These are phyloP conservation scores for Anoplius nigerrimus DNA, from an alignment of 2,888 invertebrate genomes.

Conservation along the genomic window DNA sequence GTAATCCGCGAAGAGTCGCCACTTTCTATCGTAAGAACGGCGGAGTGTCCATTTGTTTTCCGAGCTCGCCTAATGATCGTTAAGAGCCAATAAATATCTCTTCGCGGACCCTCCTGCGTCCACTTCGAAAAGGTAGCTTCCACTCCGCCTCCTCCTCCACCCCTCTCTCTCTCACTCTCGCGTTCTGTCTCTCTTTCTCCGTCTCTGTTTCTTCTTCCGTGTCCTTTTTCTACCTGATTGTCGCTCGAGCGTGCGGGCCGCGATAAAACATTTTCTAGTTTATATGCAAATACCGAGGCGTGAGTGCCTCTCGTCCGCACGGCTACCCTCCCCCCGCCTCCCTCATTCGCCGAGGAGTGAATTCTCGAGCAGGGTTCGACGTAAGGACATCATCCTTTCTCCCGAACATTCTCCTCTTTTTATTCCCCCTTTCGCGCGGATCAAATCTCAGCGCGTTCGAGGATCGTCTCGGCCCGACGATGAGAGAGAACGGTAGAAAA, in stretches of 20 bases:
- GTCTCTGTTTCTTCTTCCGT: background rate
- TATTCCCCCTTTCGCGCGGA: conserved; percentile 1
- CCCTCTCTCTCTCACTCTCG: background rate
- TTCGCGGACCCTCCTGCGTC: conserved; percentile 2
- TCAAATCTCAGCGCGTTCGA: conserved; percentile 15
- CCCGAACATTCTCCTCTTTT: background rate
- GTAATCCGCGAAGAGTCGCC: background rate
- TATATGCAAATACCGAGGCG: conserved; percentile 45
- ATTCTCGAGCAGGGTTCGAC: conserved; percentile 6
- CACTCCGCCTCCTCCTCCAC: too few species aligned
- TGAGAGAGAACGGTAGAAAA: too few species aligned
- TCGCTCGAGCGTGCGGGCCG: background rate
- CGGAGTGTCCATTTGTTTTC: conserved; percentile 32
- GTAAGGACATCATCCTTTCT: conserved; percentile 18
- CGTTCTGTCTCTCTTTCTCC: too few species aligned
- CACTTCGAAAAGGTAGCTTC: too few species aligned
- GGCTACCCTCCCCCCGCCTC: conserved; percentile 19
- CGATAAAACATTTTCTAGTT: conserved; percentile 51
- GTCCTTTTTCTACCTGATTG: too few species aligned
- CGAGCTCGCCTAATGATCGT: conserved; percentile 38
- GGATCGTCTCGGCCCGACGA: conserved; percentile 1
- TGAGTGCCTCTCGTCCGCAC: conserved; percentile 2
- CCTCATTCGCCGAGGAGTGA: conserved; percentile 6
- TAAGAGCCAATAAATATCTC: conserved; percentile 50
- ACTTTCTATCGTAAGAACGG: conserved; percentile 23